Percentiles rank a stretch among this genome's conserved stretches.
These are phyloP conservation scores for Numenius arquata DNA, from an alignment of 2,113 vertebrate species.

Conservation along the genomic window DNA sequence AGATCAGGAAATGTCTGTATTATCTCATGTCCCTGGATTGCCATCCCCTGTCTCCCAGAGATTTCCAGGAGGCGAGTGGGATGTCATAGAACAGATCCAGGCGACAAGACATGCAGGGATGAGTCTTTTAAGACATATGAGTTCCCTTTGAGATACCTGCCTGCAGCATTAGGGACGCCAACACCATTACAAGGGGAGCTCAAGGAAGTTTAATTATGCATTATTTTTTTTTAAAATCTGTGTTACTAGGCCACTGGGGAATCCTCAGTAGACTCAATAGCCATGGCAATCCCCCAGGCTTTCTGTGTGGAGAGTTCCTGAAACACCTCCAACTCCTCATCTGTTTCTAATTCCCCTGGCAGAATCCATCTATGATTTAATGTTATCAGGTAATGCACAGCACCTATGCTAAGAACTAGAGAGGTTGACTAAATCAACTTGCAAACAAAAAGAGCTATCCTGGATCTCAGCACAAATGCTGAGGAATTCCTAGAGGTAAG, in stretches of 20 bases:
- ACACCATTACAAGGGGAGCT: background rate
- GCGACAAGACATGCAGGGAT: background rate
- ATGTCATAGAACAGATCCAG: background rate
- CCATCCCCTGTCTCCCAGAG: background rate
- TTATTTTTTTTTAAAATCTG: background rate
- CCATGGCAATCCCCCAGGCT: background rate
- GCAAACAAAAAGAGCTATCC: background rate
- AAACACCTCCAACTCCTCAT: background rate
- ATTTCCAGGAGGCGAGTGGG: rapidly evolving
- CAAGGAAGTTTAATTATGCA: background rate
- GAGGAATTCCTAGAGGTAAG: background rate
- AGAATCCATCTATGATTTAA: background rate
- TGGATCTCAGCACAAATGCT: background rate
- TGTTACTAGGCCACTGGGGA: background rate
- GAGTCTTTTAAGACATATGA: background rate
- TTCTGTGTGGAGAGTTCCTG: background rate
- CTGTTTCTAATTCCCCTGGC: background rate
- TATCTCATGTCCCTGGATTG: background rate
- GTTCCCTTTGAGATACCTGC: background rate
- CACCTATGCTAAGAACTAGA: background rate
- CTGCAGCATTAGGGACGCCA: background rate
- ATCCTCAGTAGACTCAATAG: background rate
- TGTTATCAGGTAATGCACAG: background rate
- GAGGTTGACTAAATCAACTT: background rate
- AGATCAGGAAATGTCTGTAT: background rate